A percentile compares a stretch with the other conserved stretches of the same genome.
Evolutionary conservation across 2,113 vertebrate species (phyloP).

Genomic region (Dromas ardeola): DNA sequence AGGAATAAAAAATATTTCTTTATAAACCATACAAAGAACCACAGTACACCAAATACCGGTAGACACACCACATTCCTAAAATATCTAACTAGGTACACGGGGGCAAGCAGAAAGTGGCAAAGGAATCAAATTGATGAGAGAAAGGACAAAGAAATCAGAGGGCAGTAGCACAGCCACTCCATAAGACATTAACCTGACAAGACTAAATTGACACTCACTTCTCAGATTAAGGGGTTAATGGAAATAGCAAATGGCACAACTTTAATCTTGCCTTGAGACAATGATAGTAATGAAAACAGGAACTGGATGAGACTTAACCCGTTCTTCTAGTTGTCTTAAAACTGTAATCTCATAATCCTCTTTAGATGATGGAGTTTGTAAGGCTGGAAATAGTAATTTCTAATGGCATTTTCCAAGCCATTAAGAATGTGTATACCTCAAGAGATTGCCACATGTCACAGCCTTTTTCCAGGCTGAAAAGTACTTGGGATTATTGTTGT

Average conservation of each 20-base stretch:
- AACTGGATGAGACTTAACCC: constrained; percentile 26
- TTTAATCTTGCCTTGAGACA: constrained; percentile 26
- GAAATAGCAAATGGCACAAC: constrained; percentile 16
- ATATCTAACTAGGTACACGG: not conserved
- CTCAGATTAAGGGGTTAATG: constrained; percentile 37
- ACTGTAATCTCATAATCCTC: constrained; percentile 61
- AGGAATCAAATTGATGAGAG: not conserved
- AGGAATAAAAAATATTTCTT: not conserved
- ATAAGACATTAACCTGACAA: not conserved
- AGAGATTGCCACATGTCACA: constrained; percentile 7
- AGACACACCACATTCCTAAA: not conserved
- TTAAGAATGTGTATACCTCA: constrained; percentile 1
- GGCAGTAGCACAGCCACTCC: not conserved
- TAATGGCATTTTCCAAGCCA: constrained; percentile 36
- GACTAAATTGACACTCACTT: not conserved
- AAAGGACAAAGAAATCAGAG: not conserved
- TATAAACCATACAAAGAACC: not conserved
- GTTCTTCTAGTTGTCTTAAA: constrained; percentile 56
- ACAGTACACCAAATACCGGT: not conserved
- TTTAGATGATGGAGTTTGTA: constrained; percentile 17
- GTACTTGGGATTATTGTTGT: constrained; percentile 6
- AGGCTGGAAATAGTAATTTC: constrained; percentile 38
- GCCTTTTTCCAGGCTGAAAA: not conserved
- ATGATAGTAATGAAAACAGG: constrained; percentile 22
- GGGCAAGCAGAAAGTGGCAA: not conserved